These are phyloP conservation scores for Hemaris fuciformis DNA, from an alignment of 2,888 invertebrate genomes.

Conservation along the genomic window DNA sequence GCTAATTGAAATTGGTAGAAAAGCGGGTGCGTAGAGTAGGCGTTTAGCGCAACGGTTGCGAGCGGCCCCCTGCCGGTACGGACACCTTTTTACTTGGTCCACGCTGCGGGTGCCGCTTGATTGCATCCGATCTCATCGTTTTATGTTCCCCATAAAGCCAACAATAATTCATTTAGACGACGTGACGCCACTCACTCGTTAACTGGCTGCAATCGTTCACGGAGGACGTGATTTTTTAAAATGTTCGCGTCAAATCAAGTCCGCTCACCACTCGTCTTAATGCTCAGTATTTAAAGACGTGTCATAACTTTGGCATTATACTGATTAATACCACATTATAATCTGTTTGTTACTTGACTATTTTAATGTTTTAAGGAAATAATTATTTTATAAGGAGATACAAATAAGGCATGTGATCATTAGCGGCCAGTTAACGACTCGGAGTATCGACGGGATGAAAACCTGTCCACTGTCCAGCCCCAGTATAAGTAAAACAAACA, in stretches of 20 bases:
- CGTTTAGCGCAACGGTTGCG: constrained; percentile 69
- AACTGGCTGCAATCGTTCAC: constrained; percentile 65
- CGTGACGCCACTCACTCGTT: constrained; percentile 80
- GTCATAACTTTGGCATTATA: background rate
- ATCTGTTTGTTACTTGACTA: background rate
- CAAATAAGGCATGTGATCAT: background rate
- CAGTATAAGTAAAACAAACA: constrained; percentile 76
- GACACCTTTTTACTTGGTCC: constrained; percentile 76
- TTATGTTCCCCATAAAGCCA: constrained; percentile 80
- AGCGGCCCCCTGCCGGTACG: constrained; percentile 63
- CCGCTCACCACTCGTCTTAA: constrained; percentile 29
- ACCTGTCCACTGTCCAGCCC: constrained; percentile 40
- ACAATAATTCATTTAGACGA: constrained; percentile 81
- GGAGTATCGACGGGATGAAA: constrained; percentile 20
- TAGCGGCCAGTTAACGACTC: background rate
- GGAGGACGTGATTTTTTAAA: constrained; percentile 50
- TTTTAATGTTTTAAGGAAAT: background rate
- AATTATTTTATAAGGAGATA: background rate
- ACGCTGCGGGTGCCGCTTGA: constrained; percentile 78
- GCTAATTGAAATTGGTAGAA: constrained; percentile 76
- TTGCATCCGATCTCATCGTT: constrained; percentile 80
- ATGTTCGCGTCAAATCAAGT: constrained; percentile 33
- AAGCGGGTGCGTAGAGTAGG: constrained; percentile 64
- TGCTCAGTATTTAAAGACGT: background rate
- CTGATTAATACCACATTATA: no score